Evolutionary conservation across 1,140 invertebrate genomes (phyloP).

Genomic region (Diabrotica undecimpunctata): DNA sequence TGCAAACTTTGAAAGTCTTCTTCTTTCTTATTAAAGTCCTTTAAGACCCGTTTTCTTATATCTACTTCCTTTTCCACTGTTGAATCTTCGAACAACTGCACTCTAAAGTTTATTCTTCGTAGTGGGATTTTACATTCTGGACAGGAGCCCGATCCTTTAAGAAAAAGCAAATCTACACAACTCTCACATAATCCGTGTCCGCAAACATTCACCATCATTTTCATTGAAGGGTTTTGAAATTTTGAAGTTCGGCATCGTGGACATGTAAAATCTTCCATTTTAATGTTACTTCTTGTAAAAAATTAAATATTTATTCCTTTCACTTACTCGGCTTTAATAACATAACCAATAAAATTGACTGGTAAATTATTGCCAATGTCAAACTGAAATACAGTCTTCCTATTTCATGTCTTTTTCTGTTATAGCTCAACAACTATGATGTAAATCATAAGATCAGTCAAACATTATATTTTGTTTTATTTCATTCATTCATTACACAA

Average conservation of each 20-base stretch:
- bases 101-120: slow-evolving; percentile 83
- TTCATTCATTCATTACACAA: too few species aligned
- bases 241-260: slow-evolving; percentile 98
- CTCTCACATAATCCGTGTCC: slow-evolving; percentile 96
- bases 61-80: slow-evolving; percentile 97
- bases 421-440: too few species aligned
- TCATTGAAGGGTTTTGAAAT: slow-evolving; percentile 94
- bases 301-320: background rate
- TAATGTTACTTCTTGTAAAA: background rate
- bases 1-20: slow-evolving; percentile 78
- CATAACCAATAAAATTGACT: too few species aligned
- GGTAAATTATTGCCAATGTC: too few species aligned
- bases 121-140: slow-evolving; percentile 87
- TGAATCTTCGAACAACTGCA: slow-evolving; percentile 95
- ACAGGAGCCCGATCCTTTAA: slow-evolving; percentile 91
- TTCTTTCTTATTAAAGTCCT: slow-evolving; percentile 89
- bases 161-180: slow-evolving; percentile 92
- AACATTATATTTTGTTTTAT: too few species aligned
- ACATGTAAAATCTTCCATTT: slow-evolving; percentile 85
- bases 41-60: slow-evolving; percentile 82
- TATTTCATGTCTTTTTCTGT: too few species aligned
- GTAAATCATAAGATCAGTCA: too few species aligned
- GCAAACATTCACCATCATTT: slow-evolving; percentile 97
- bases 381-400: too few species aligned
- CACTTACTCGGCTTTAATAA: too few species aligned